These are phyloP conservation scores for Planococcus citri DNA, from an alignment of 1,140 invertebrate genomes.

Conservation along the genomic window DNA sequence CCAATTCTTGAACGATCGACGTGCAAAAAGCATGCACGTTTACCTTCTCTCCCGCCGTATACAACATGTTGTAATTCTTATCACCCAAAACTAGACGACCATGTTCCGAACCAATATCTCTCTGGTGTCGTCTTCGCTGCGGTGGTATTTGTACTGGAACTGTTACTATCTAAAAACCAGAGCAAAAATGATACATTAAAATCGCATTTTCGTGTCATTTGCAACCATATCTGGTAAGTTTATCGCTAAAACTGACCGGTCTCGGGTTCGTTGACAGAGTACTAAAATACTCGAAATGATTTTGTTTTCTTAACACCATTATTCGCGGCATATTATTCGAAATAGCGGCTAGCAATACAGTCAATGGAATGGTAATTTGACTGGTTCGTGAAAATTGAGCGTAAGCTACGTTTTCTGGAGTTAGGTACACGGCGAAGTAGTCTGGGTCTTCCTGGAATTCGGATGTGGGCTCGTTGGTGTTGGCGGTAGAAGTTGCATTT, in stretches of 20 bases:
- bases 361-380: not conserved
- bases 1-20: not conserved
- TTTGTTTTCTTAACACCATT: conserved; percentile 13
- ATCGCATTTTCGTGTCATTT: too few relatives aligned
- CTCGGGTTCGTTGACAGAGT: not conserved
- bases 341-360: conserved; percentile 5
- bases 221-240: too few relatives aligned
- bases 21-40: not conserved
- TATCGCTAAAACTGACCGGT: not conserved
- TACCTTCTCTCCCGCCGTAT: not conserved
- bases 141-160: not conserved
- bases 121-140: not conserved
- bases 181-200: not conserved
- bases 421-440: conserved; percentile 22
- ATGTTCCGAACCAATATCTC: not conserved
- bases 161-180: not conserved
- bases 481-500: not conserved
- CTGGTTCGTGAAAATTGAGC: not conserved
- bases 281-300: conserved; percentile 10
- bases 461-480: not conserved
- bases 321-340: conserved; percentile 21
- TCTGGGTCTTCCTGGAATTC: conserved; percentile 18
- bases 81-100: not conserved
- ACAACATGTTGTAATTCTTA: not conserved
- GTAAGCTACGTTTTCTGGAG: conserved; percentile 17